These are phyloP conservation scores for Helicolenus hilgendorfi DNA, from an alignment of 2,797 vertebrate genomes.

Conservation along the genomic window DNA sequence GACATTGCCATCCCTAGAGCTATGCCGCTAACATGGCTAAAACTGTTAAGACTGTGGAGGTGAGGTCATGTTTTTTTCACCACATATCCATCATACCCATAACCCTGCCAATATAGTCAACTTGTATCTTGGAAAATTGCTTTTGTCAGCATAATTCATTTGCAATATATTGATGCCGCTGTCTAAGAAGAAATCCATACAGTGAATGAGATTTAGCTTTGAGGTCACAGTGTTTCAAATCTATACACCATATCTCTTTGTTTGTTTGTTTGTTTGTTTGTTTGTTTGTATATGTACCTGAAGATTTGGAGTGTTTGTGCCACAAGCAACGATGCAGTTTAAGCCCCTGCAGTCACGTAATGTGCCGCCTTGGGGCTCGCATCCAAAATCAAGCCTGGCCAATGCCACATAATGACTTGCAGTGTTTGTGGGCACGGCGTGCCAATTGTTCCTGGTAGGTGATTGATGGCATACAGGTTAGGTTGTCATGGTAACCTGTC, in stretches of 20 bases:
- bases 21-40: neutral
- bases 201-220: slow-evolving; percentile 2
- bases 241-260: neutral
- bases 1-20: neutral
- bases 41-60: neutral
- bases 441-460: slow-evolving; percentile 54
- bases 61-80: slow-evolving; percentile 17
- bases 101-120: slow-evolving; percentile 38
- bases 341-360: neutral
- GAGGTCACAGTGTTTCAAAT: slow-evolving; percentile 27
- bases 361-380: neutral
- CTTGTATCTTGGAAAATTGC: slow-evolving; percentile 30
- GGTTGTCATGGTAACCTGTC: slow-evolving; percentile 75
- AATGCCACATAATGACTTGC: slow-evolving; percentile 38
- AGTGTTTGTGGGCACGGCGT: slow-evolving; percentile 54
- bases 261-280: neutral
- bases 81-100: slow-evolving; percentile 31
- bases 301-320: neutral
- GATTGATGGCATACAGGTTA: slow-evolving; percentile 75
- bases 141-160: slow-evolving; percentile 43
- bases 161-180: slow-evolving; percentile 44
- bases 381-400: slow-evolving; percentile 42
- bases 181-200: slow-evolving; percentile 54
- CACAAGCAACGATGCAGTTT: neutral
- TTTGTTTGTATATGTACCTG: neutral